These are phyloP conservation scores for Larimichthys polyactis DNA, from an alignment of 2,113 vertebrate species.

Conservation along the genomic window DNA sequence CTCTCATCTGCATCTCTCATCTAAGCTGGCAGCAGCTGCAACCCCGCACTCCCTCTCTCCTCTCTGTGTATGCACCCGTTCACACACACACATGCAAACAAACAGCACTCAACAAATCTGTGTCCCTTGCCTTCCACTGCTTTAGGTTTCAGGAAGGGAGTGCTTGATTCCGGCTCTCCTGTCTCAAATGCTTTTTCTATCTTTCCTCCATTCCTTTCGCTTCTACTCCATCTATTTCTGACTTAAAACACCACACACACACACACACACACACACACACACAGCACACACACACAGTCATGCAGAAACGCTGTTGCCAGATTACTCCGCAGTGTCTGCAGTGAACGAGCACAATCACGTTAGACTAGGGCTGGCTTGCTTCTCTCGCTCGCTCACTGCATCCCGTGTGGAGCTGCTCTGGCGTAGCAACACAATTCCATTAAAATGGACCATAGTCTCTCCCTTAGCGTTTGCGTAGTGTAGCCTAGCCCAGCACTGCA, in stretches of 20 bases:
- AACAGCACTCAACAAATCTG: constrained; percentile 31
- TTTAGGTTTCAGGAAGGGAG: constrained; percentile 31
- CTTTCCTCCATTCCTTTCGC: background rate
- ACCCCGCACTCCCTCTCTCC: background rate
- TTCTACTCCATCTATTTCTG: constrained; percentile 16
- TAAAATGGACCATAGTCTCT: constrained; percentile 54
- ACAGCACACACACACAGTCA: constrained; percentile 18
- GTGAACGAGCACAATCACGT: constrained; percentile 64
- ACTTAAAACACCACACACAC: constrained; percentile 11
- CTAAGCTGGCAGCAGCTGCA: constrained; percentile 58
- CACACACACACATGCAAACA: constrained; percentile 5
- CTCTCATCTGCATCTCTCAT: constrained; percentile 61
- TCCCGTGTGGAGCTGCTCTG: constrained; percentile 26
- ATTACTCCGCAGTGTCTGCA: constrained; percentile 61
- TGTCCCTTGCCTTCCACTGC: constrained; percentile 13
- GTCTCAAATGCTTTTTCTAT: constrained; percentile 26
- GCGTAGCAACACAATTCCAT: constrained; percentile 70
- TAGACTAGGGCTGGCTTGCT: constrained; percentile 51
- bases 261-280: constrained; percentile 2
- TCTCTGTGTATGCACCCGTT: background rate
- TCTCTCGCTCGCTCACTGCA: constrained; percentile 16
- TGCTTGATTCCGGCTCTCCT: constrained; percentile 26
- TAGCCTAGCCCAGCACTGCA: constrained; percentile 52
- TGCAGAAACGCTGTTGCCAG: constrained; percentile 34
- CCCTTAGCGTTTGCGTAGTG: constrained; percentile 30